A percentile compares a stretch with the other conserved stretches of the same genome.
phyloP scores from a whole-genome alignment of 2,113 vertebrate genomes.

The Oreochromis niloticus region DNA sequence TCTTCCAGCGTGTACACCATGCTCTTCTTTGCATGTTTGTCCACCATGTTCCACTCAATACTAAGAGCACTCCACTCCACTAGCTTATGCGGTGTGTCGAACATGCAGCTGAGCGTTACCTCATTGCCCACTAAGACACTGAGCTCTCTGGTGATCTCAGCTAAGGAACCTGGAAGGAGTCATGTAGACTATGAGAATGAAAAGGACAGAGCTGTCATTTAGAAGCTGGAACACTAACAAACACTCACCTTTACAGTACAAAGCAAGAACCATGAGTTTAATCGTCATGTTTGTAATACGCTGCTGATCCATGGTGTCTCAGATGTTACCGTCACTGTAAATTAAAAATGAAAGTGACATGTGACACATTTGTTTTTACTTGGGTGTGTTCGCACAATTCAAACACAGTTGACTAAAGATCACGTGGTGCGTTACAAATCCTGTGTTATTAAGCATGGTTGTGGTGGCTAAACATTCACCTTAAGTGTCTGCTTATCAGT shows the following conservation, averaged over 20 bases:
- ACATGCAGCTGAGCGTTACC: constrained; percentile 42
- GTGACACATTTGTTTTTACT: not conserved
- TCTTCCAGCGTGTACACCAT: constrained; percentile 45
- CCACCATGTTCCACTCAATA: constrained; percentile 29
- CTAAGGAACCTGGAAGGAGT: not conserved
- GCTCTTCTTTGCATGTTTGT: not conserved
- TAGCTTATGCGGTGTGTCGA: not conserved
- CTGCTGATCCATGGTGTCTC: not conserved
- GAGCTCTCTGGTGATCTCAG: not conserved
- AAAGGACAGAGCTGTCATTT: not conserved
- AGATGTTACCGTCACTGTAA: not conserved
- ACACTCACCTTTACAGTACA: constrained; percentile 9
- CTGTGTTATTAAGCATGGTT: not conserved
- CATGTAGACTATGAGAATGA: not conserved
- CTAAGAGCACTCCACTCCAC: constrained; percentile 7
- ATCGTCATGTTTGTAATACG: not conserved
- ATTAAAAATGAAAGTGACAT: not conserved
- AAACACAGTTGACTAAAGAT: not conserved
- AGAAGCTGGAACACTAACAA: not conserved
- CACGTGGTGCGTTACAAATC: not conserved
- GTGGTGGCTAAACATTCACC: not conserved
- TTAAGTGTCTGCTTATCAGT: not conserved
- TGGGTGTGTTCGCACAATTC: not conserved
- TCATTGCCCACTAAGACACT: not conserved
- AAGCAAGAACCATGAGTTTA: not conserved